These are phyloP conservation scores for Acholoe squamosa DNA, from an alignment of 2,888 invertebrate species.

Conservation along the genomic window DNA sequence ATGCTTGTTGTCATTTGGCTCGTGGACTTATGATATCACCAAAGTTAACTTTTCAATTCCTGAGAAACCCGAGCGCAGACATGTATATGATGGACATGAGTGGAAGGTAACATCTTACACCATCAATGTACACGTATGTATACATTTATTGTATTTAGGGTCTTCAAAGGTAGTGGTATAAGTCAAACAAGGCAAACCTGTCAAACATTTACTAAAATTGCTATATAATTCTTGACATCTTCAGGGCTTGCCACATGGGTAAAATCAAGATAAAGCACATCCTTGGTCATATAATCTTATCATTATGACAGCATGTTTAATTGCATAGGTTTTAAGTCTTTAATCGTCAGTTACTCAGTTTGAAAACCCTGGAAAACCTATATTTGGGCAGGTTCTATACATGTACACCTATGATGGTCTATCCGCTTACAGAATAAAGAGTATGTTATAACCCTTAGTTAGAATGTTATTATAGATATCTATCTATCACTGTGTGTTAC, in stretches of 20 bases:
- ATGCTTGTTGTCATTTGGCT: slow-evolving; percentile 66
- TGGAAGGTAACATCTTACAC: slow-evolving; percentile 56
- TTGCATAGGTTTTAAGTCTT: too few relatives aligned
- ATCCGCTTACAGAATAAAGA: too few relatives aligned
- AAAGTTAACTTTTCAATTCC: slow-evolving; percentile 46
- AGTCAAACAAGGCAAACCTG: neutral
- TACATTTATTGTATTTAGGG: neutral
- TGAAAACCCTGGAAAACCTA: neutral
- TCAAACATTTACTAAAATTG: too few relatives aligned
- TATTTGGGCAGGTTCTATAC: neutral
- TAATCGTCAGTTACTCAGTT: too few relatives aligned
- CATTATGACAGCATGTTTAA: too few relatives aligned
- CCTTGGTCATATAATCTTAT: too few relatives aligned
- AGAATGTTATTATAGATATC: too few relatives aligned
- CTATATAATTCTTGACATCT: too few relatives aligned
- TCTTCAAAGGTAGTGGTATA: neutral
- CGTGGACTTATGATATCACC: slow-evolving; percentile 67
- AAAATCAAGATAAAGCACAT: too few relatives aligned
- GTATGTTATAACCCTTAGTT: too few relatives aligned
- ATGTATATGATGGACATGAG: slow-evolving; percentile 57
- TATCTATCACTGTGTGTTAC: too few relatives aligned
- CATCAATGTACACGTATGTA: neutral
- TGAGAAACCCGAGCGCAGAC: neutral
- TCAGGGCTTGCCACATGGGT: too few relatives aligned
- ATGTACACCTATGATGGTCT: neutral